Evolutionary conservation across 2,113 vertebrate species (phyloP), one percentile per base, ranked within the genome.

Genomic region (Gila orcuttii): DNA sequence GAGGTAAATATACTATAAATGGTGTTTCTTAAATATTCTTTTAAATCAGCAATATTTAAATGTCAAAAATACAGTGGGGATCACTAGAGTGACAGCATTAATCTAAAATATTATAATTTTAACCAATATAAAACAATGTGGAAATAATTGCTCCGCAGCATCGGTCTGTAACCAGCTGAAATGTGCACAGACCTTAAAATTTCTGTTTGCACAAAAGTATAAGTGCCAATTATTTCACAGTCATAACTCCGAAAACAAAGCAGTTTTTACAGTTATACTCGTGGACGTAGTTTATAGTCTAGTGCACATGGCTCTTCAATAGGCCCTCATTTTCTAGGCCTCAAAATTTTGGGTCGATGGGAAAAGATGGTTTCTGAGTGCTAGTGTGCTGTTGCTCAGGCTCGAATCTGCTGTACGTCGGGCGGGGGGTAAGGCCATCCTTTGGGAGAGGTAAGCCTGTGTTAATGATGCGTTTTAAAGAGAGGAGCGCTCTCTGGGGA

Each of bases 391-490:
- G 73, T 39, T 71, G 73, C 85, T 88, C 82, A 85, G 86, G 33
- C 55, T 13, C 15, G 28, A 69, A 25, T 66, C 42, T 66, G 79
- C 69, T 85, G 45, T 79, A 60, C 15, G 73, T 64, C 42, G 71
- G 77, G n/a, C 39, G 50, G 50, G 50, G 25, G 50, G 66, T 68
- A 60, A 64, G 33, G 45, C 23, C 19, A 50, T 87, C 86, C 87
- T 83, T 23, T 25, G 81, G 79, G 89, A 88, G 76, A 68, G 59
- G 82, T 87, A 86, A 87, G 85, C 86, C 87, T 90, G 90, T 93
- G 90, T 92, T 94, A 94, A 94, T 94, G 94, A 94, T 92, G 91
- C 92, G 85, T 93, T 93, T 93, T 91, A 88, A 87, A 89, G 90
- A 90, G 89, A 88, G 85, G 86, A 80, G 85, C 76, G 77, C 17